These are phyloP conservation scores for Megathymus violae DNA, from an alignment of 1,140 invertebrate species.

Conservation along the genomic window DNA sequence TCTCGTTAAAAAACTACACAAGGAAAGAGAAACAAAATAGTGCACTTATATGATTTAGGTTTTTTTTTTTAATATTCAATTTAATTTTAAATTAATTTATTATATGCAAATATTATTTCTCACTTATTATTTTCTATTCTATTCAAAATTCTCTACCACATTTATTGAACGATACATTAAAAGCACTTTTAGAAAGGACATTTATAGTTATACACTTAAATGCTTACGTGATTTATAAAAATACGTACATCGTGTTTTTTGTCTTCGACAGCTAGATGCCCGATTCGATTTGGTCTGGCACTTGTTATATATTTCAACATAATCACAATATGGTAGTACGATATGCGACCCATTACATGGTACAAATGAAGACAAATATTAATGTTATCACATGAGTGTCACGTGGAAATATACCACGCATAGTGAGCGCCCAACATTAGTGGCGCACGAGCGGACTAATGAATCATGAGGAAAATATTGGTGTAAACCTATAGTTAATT, in stretches of 20 bases:
- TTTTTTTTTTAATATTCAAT: no score
- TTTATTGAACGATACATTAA: no score
- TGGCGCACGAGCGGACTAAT: slow-evolving; percentile 35
- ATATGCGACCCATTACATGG: slow-evolving; percentile 40
- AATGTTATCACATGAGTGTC: not conserved
- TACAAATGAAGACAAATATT: slow-evolving; percentile 8
- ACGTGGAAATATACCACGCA: slow-evolving; percentile 36
- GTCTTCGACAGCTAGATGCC: slow-evolving; percentile 41
- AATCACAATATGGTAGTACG: slow-evolving; percentile 35
- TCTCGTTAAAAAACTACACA: no score
- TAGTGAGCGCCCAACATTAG: slow-evolving; percentile 21
- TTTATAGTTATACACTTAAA: no score
- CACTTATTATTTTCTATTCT: no score
- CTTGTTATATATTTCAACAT: slow-evolving; percentile 64
- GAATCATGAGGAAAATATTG: slow-evolving; percentile 75
- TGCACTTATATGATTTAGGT: no score
- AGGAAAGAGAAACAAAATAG: no score
- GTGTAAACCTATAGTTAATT: slow-evolving; percentile 67
- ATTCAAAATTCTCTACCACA: no score
- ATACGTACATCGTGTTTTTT: slow-evolving; percentile 58
- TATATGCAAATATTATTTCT: no score
- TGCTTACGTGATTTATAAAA: no score
- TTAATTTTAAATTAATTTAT: no score
- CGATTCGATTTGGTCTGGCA: slow-evolving; percentile 58
- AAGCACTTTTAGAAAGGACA: no score